Evolutionary conservation across 2,113 vertebrate species (phyloP).

Genomic region (Oxygymnocypris stewartii): DNA sequence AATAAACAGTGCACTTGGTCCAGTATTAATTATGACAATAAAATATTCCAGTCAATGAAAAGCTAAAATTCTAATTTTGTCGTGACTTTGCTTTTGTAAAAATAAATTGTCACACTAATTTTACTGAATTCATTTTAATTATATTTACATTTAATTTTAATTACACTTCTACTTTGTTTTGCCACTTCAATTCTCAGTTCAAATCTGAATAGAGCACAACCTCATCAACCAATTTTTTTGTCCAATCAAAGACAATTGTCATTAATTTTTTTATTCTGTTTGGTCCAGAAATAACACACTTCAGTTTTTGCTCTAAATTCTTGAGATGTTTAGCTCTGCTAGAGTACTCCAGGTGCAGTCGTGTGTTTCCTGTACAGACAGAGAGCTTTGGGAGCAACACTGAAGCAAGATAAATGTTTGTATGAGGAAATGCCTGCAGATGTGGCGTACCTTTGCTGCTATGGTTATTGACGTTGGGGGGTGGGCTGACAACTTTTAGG

Average conservation of each 20-base stretch:
- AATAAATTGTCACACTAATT: neutral
- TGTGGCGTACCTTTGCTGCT: conserved; percentile 78
- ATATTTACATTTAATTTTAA: neutral
- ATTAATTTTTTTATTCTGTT: neutral
- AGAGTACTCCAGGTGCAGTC: conserved; percentile 38
- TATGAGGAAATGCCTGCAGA: conserved; percentile 28
- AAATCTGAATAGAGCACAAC: neutral
- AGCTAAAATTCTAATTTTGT: neutral
- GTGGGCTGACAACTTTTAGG: conserved; percentile 87
- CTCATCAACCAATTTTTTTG: neutral
- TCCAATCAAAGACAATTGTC: neutral
- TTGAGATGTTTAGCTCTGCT: conserved; percentile 18
- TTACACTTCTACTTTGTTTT: neutral
- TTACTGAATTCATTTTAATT: neutral
- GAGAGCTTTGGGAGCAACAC: neutral
- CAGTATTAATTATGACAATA: neutral
- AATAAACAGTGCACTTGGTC: conserved; percentile 15
- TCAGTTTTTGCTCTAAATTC: neutral
- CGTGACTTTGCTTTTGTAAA: neutral
- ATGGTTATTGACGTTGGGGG: conserved; percentile 79
- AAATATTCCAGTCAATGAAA: neutral
- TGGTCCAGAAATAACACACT: neutral
- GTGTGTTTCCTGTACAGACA: conserved; percentile 34
- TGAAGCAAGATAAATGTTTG: neutral
- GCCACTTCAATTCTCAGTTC: neutral